Conservation (phyloP, 2,888 invertebrate species). For the Drosophila fulvimacula region DNA sequence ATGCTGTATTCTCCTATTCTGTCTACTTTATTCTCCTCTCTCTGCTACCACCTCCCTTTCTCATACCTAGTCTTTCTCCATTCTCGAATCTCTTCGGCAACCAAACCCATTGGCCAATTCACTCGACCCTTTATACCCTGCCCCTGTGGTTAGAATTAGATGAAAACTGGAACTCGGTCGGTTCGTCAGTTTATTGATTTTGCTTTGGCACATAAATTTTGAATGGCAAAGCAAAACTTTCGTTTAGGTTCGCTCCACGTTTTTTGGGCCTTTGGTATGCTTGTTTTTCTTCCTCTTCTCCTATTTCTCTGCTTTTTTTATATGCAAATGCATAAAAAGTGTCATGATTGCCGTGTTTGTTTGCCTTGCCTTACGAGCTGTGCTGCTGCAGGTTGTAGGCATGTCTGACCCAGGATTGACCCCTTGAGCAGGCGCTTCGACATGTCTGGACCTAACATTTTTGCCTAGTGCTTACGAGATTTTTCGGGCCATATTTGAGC, state of each 20-base stretch:
- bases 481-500: conserved; percentile 68
- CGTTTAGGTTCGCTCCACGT: conserved; percentile 37
- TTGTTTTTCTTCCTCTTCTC: conserved; percentile 1
- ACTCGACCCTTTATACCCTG: conserved; percentile 22
- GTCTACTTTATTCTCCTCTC: background rate
- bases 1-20: background rate
- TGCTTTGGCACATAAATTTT: conserved; percentile 74
- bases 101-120: background rate
- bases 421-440: conserved; percentile 43
- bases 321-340: conserved; percentile 79
- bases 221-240: conserved; percentile 56
- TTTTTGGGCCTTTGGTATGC: conserved; percentile 19
- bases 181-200: conserved; percentile 75
- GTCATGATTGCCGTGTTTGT: conserved; percentile 78
- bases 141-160: conserved; percentile 40
- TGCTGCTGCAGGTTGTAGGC: conserved; percentile 37
- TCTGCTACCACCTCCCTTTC: background rate
- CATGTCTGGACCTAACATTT: conserved; percentile 48
- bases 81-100: background rate
- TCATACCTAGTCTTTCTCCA: no score
- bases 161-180: conserved; percentile 44
- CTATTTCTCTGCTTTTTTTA: conserved; percentile 18
- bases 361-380: conserved; percentile 39
- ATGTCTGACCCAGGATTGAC: conserved; percentile 58
- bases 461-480: conserved; percentile 50